These are phyloP conservation scores for Prosapia bicincta DNA, from an alignment of 2,888 invertebrate genomes.

Conservation along the genomic window DNA sequence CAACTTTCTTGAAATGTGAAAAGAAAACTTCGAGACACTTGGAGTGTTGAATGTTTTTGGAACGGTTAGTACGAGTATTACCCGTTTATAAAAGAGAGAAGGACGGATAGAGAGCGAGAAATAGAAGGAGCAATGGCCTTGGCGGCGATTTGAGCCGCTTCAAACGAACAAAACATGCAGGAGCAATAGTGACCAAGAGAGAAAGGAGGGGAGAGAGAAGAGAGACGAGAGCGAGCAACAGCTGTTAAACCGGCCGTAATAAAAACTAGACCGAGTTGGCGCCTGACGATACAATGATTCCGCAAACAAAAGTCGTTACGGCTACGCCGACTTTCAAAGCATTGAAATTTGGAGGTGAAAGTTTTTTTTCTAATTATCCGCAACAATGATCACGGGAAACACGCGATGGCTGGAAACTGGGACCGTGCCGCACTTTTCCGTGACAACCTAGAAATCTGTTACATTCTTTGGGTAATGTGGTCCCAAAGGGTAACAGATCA, in stretches of 20 bases:
- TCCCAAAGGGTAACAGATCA: no score
- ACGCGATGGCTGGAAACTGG: no score
- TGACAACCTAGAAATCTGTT: no score
- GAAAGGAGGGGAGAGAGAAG: constrained; percentile 29
- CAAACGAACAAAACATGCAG: constrained; percentile 37
- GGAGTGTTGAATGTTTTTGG: background rate
- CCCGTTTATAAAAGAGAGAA: constrained; percentile 8
- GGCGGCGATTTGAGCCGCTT: constrained; percentile 25
- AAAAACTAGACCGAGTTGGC: constrained; percentile 29
- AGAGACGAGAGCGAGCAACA: constrained; percentile 12
- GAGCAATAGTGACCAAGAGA: constrained; percentile 38
- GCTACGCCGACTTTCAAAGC: constrained; percentile 18
- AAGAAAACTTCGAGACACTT: no score
- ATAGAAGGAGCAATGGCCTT: constrained; percentile 28
- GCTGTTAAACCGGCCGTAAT: constrained; percentile 14
- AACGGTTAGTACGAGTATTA: background rate
- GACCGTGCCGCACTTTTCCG: no score
- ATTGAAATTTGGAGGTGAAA: constrained; percentile 9
- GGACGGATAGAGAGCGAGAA: constrained; percentile 4
- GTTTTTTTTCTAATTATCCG: constrained; percentile 17
- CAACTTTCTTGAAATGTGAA: no score
- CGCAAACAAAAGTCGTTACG: constrained; percentile 8
- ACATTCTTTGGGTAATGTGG: no score
- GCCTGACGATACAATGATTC: constrained; percentile 5
- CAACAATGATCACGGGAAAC: background rate